Percentiles rank a stretch among this genome's conserved stretches.
phyloP scores from a whole-genome alignment of 2,888 invertebrate genomes.

The Dicyrtoma fusca region DNA sequence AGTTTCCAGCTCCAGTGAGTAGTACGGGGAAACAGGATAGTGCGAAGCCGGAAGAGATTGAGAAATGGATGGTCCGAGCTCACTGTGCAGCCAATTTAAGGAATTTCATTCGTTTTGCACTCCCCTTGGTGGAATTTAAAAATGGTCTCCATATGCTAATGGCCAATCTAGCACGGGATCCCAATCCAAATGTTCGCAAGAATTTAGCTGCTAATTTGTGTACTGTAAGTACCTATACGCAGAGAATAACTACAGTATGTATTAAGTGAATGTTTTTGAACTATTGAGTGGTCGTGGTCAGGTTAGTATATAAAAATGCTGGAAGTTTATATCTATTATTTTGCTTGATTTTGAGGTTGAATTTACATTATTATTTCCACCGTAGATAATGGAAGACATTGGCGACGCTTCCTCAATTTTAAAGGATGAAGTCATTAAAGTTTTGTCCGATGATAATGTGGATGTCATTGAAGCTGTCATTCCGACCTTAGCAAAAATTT shows the following conservation, averaged over 20 bases:
- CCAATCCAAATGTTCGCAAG: conserved; percentile 42
- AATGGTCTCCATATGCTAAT: conserved; percentile 49
- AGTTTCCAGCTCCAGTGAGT: no score
- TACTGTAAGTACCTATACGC: conserved; percentile 22
- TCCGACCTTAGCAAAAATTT: conserved; percentile 48
- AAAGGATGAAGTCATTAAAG: conserved; percentile 51
- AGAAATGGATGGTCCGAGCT: conserved; percentile 39
- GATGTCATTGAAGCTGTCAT: conserved; percentile 49
- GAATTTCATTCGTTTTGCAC: conserved; percentile 46
- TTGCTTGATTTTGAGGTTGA: neutral
- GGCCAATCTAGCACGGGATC: conserved; percentile 49
- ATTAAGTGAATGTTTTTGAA: no score
- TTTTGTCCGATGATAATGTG: conserved; percentile 51
- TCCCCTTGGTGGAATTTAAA: conserved; percentile 50
- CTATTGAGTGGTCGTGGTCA: no score
- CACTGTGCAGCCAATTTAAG: conserved; percentile 47
- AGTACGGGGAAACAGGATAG: no score
- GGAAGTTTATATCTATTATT: no score
- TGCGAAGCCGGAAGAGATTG: neutral
- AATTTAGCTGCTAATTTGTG: conserved; percentile 44
- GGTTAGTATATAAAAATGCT: no score
- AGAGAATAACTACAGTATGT: neutral
- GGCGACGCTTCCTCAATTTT: conserved; percentile 41
- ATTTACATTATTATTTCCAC: neutral
- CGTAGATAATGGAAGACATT: conserved; percentile 48